A percentile compares a stretch with the other conserved stretches of the same genome.
These are phyloP conservation scores for Mimachlamys varia DNA, from an alignment of 2,888 invertebrate genomes.

Conservation along the genomic window DNA sequence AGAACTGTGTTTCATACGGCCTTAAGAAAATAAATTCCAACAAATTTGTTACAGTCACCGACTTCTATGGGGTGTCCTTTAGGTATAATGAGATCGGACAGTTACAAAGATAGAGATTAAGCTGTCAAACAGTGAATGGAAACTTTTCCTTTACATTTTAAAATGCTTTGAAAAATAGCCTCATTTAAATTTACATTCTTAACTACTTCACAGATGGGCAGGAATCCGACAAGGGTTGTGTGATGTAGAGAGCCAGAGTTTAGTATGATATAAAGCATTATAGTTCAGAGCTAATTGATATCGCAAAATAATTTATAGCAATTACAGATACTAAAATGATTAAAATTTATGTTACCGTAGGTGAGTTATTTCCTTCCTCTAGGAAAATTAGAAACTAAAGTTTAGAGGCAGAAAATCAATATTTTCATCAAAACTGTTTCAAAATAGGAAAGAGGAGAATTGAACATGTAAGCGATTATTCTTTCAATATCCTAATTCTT, in stretches of 20 bases:
- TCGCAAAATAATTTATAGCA: not conserved
- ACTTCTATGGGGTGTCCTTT: not conserved
- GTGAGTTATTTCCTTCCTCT: not conserved
- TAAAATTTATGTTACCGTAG: not conserved
- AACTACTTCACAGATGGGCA: constrained; percentile 27
- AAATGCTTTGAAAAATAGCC: constrained; percentile 34
- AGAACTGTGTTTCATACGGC: constrained; percentile 11
- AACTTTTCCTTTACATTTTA: constrained; percentile 5
- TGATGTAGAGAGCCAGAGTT: not conserved
- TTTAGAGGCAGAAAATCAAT: not conserved
- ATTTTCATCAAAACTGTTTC: constrained; percentile 16
- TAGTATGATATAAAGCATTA: constrained; percentile 3
- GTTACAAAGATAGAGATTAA: constrained; percentile 15
- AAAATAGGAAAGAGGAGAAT: not conserved
- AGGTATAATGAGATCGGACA: not conserved
- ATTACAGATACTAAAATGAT: not conserved
- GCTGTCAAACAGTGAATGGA: constrained; percentile 1
- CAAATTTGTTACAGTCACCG: constrained; percentile 36
- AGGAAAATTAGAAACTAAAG: not conserved
- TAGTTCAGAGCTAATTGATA: constrained; percentile 1
- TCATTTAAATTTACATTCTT: constrained; percentile 27
- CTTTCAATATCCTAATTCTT: constrained; percentile 12
- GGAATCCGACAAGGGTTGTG: not conserved
- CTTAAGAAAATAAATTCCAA: constrained; percentile 27
- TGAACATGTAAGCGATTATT: constrained; percentile 8